Evolutionary conservation across 2,888 invertebrate genomes (phyloP), one percentile per base, ranked within the genome.

Genomic region (Andrena marginata): DNA sequence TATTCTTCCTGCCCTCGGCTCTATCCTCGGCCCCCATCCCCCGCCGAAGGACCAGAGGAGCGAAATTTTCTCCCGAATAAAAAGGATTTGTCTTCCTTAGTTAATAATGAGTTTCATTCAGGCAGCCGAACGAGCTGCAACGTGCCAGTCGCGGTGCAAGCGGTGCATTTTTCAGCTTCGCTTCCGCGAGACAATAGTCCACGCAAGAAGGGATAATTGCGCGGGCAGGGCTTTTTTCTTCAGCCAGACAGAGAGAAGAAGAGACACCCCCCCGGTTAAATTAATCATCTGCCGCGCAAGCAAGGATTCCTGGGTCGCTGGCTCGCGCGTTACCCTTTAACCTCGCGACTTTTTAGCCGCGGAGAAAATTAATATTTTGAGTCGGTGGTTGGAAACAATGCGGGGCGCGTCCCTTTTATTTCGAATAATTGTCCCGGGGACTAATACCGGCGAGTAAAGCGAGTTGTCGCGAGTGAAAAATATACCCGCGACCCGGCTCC

Each of bases 31-130:
- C 35, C 35, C 35, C 10, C 0, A 0, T 2, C 35, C 35, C 35
- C 35, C 10, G 62, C 64, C 59, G 72, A 63, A 79, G 80, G 80
- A 73, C 70, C 73, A 13, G 6, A n/a, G 67, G n/a, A 23, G 56
- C 56, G 56, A 26, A 70, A 68, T 16, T 83, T 82, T 51, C 51
- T 42, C 7, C 35, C 33, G 23, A 54, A 20, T n/a, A 64, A 83
- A 73, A 82, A 78, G 64, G 63, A 77, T 82, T 67, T 49, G 74
- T 68, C 74, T 79, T 71, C 71, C 74, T 78, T 78, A 75, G 84
- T 78, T 75, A 71, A 79, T 84, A 84, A 84, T 79, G 84, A 84
- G 82, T 82, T 71, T 84, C 82, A 84, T 84, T 84, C 84, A 84
- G 72, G 70, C 59, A 76, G 76, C 48, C 49, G 67, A 62, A 51